Evolutionary conservation across 2,888 invertebrate species (phyloP).

Genomic region (Calameuta pallipes): DNA sequence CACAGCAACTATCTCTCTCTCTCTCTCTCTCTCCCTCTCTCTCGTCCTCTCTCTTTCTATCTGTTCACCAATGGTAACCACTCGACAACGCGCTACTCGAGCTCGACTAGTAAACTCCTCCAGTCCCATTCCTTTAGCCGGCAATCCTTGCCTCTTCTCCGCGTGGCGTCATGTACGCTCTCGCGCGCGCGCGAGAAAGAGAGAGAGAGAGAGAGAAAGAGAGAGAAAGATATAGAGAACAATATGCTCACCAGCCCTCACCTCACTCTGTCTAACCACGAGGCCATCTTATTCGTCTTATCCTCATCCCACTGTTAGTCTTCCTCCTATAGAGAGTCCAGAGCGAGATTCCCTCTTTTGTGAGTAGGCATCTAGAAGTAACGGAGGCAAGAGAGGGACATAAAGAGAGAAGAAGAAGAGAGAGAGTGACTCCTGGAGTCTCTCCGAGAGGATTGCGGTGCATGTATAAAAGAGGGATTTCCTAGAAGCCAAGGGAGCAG

Average conservation of each 20-base stretch:
- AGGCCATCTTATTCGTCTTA: neutral
- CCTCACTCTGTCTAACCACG: neutral
- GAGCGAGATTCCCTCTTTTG: neutral
- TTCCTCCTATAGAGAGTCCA: neutral
- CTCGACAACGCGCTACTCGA: neutral
- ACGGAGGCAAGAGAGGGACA: constrained; percentile 7
- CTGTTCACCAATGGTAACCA: neutral
- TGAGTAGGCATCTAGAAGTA: neutral
- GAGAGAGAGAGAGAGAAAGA: neutral
- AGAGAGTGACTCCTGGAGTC: neutral
- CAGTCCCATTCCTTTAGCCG: neutral
- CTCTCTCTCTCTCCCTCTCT: neutral
- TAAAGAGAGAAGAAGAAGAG: neutral
- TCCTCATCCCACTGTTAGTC: neutral
- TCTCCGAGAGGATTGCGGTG: neutral
- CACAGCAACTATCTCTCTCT: neutral
- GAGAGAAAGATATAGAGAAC: neutral
- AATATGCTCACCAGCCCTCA: neutral
- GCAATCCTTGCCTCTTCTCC: neutral
- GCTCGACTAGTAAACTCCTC: neutral
- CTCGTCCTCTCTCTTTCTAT: neutral
- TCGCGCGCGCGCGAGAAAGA: neutral
- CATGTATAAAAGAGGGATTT: constrained; percentile 15
- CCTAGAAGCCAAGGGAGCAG: constrained; percentile 14
- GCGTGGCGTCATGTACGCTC: constrained; percentile 2